A percentile compares a stretch with the other conserved stretches of the same genome.
These are phyloP conservation scores for Pinna nobilis DNA, from an alignment of 1,140 invertebrate species.

Conservation along the genomic window DNA sequence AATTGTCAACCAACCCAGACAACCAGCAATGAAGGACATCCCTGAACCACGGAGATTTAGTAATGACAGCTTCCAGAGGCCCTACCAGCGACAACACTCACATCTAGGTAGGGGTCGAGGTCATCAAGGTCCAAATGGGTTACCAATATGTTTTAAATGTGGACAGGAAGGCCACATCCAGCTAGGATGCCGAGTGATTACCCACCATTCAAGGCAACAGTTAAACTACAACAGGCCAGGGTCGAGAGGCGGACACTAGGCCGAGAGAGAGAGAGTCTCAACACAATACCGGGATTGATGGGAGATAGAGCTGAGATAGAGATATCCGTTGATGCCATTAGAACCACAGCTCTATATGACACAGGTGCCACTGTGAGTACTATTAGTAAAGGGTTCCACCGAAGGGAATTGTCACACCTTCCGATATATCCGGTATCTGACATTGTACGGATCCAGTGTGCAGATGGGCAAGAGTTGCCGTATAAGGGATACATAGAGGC, in stretches of 20 bases:
- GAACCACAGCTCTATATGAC: not conserved
- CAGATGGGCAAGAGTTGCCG: slow-evolving; percentile 27
- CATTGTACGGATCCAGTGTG: slow-evolving; percentile 20
- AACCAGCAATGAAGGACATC: not conserved
- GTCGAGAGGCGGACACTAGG: not conserved
- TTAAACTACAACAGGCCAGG: slow-evolving; percentile 6
- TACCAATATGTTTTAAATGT: not conserved
- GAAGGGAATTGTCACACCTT: not conserved
- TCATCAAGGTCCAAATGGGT: not conserved
- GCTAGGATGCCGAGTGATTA: not conserved
- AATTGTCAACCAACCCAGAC: not conserved
- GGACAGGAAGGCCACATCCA: slow-evolving; percentile 12
- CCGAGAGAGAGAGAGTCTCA: no score
- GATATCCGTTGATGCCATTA: not conserved
- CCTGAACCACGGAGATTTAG: no score
- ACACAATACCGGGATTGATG: not conserved
- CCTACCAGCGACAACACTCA: not conserved
- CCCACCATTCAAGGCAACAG: not conserved
- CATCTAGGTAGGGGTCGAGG: not conserved
- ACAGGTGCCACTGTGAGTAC: slow-evolving; percentile 17
- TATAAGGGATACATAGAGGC: slow-evolving; percentile 30
- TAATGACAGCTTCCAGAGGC: not conserved
- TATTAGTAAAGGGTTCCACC: not conserved
- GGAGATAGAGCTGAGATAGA: slow-evolving; percentile 1
- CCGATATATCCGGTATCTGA: not conserved